These are phyloP conservation scores for Danio tinwini DNA, from an alignment of 2,797 vertebrate species.

Conservation along the genomic window DNA sequence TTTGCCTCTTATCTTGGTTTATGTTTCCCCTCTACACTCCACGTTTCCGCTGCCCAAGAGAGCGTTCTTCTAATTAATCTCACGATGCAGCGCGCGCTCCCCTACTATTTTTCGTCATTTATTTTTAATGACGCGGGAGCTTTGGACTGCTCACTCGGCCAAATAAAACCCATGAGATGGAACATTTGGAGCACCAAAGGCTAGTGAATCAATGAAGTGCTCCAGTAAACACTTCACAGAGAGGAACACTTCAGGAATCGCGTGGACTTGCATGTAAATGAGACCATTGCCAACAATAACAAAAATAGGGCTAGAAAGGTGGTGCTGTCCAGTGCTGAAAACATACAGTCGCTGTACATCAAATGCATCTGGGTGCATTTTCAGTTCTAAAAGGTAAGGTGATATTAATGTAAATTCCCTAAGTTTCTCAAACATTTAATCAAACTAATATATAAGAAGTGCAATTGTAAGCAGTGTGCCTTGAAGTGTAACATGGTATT, in stretches of 20 bases:
- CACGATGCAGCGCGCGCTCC: background rate
- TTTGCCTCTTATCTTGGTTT: background rate
- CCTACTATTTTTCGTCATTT: conserved; percentile 9
- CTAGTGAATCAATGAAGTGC: conserved; percentile 44
- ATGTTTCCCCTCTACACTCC: background rate
- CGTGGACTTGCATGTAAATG: conserved; percentile 35
- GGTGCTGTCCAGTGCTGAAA: conserved; percentile 51
- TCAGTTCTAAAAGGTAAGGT: too few relatives aligned
- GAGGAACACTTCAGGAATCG: too few relatives aligned
- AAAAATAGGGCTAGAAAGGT: background rate
- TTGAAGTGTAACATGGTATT: background rate
- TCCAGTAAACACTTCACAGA: conserved; percentile 41
- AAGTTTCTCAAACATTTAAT: background rate
- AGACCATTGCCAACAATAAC: background rate
- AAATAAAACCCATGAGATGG: conserved; percentile 14
- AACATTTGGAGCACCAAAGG: conserved; percentile 36
- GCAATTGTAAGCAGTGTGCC: background rate
- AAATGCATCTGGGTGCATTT: background rate
- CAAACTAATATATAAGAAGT: background rate
- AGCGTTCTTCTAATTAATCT: conserved; percentile 9
- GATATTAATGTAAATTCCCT: background rate
- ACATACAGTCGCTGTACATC: background rate
- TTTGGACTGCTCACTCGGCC: conserved; percentile 16
- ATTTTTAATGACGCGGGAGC: conserved; percentile 39
- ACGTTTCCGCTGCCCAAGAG: conserved; percentile 1